Percentiles rank a stretch among this genome's conserved stretches.
Conservation (phyloP, 2,888 invertebrate species). For the Microctonus brassicae region DNA sequence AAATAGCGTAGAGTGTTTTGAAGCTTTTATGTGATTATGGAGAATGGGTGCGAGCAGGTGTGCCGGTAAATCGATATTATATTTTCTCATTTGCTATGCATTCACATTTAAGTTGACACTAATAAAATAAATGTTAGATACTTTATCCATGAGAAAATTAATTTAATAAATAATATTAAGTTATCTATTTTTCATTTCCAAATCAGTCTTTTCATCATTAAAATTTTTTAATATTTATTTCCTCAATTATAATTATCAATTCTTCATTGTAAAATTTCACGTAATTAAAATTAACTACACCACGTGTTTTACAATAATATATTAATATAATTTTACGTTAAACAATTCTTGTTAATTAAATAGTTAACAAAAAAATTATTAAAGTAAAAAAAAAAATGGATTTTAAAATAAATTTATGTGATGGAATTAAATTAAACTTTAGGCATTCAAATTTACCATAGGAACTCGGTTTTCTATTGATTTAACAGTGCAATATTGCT, state of each 20-base stretch:
- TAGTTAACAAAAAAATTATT: too few species aligned
- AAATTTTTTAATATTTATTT: too few species aligned
- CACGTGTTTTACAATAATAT: too few species aligned
- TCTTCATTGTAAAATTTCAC: too few species aligned
- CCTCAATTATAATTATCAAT: too few species aligned
- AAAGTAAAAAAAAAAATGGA: background rate
- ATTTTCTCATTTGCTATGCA: constrained; percentile 48
- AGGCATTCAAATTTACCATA: constrained; percentile 63
- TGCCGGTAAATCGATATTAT: constrained; percentile 56
- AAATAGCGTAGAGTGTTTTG: background rate
- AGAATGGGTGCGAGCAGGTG: constrained; percentile 49
- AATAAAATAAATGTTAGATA: constrained; percentile 10
- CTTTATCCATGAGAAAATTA: too few species aligned
- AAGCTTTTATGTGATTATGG: constrained; percentile 25
- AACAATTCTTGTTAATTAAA: too few species aligned
- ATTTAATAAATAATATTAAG: too few species aligned
- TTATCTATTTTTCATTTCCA: too few species aligned
- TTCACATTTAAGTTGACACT: constrained; percentile 25
- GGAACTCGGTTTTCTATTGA: constrained; percentile 67
- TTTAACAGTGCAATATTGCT: constrained; percentile 62
- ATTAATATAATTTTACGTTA: too few species aligned
- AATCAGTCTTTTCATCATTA: too few species aligned
- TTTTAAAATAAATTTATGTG: background rate
- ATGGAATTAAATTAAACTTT: constrained; percentile 39
- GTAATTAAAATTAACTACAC: too few species aligned